Conservation (phyloP, 2,113 vertebrate genomes). For the Myrmecophaga tridactyla region DNA sequence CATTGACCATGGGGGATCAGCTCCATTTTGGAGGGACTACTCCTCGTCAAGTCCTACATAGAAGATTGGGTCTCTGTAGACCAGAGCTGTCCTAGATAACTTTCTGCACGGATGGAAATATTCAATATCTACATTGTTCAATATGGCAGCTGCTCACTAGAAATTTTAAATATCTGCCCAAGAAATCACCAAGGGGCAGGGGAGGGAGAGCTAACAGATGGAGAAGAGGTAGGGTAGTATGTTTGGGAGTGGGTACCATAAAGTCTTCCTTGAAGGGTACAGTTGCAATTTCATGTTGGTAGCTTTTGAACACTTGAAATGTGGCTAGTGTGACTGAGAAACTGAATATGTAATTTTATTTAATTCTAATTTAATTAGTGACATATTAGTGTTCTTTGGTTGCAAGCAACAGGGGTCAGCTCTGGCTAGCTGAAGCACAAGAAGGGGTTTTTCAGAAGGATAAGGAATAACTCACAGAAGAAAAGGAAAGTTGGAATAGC, state of each 20-base stretch:
- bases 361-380: background rate
- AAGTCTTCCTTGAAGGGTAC: background rate
- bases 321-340: background rate
- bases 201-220: too few relatives aligned
- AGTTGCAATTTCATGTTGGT: background rate
- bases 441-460: background rate
- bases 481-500: background rate
- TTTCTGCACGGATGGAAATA: too few relatives aligned
- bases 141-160: background rate
- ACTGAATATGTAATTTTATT: background rate
- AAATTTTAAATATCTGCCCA: too few relatives aligned
- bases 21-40: background rate
- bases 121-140: accelerated
- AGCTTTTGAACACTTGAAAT: background rate
- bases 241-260: accelerated
- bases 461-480: background rate
- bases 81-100: accelerated
- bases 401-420: background rate
- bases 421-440: background rate
- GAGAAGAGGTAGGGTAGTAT: background rate
- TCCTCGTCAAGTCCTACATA: background rate
- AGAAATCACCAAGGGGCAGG: too few relatives aligned
- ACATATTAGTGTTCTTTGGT: background rate
- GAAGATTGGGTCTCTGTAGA: too few relatives aligned
- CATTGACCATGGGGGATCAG: background rate